phyloP scores from a whole-genome alignment of 2,113 vertebrate genomes.

The Gallinago undulata region DNA sequence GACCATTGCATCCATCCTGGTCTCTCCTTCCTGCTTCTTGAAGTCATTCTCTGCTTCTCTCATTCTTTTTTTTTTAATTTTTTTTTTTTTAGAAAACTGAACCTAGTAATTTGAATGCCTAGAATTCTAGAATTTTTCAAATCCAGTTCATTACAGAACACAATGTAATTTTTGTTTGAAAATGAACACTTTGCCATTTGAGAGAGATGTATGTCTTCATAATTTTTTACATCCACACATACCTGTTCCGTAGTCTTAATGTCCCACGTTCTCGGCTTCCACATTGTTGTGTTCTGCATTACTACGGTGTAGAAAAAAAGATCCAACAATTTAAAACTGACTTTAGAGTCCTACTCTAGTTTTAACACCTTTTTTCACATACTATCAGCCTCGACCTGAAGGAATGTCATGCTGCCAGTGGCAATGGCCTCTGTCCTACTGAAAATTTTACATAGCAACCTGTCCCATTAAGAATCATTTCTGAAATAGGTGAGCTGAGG shows the following conservation, averaged over 20 bases:
- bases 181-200: background rate
- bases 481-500: background rate
- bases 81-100: background rate
- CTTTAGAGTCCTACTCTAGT: accelerated
- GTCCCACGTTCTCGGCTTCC: background rate
- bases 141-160: background rate
- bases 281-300: background rate
- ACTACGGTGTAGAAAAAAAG: background rate
- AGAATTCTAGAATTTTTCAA: background rate
- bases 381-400: accelerated
- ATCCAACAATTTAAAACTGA: background rate
- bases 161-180: background rate
- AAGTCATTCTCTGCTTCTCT: background rate
- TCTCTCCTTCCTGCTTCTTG: background rate
- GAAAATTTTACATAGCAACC: background rate
- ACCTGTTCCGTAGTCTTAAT: background rate
- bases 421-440: background rate
- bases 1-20: too few relatives aligned
- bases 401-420: background rate
- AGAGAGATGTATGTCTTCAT: background rate
- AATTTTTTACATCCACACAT: background rate
- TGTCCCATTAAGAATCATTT: background rate
- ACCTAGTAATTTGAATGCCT: background rate
- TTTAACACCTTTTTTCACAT: background rate
- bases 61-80: too few relatives aligned